phyloP scores from a whole-genome alignment of 2,888 invertebrate genomes.

The Morpho achilles region DNA sequence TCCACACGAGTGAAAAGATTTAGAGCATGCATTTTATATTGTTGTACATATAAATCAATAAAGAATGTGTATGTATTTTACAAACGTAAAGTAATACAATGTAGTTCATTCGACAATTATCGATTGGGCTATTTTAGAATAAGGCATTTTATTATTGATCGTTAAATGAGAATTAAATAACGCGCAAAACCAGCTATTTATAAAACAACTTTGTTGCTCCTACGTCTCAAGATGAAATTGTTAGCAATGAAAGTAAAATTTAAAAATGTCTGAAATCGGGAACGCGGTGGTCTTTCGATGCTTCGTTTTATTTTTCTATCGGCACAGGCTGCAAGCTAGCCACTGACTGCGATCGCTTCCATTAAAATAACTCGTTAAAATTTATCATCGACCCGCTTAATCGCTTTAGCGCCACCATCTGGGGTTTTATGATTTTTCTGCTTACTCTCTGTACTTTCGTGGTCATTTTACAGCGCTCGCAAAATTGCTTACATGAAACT shows the following conservation, averaged over 20 bases:
- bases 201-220: too few species aligned
- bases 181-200: too few species aligned
- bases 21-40: too few species aligned
- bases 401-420: conserved; percentile 79
- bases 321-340: conserved; percentile 68
- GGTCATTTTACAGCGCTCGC: conserved; percentile 71
- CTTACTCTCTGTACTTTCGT: conserved; percentile 72
- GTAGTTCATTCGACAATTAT: too few species aligned
- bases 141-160: too few species aligned
- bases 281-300: conserved; percentile 64
- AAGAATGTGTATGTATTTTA: too few species aligned
- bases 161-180: too few species aligned
- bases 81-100: too few species aligned
- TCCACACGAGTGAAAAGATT: too few species aligned
- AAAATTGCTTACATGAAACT: conserved; percentile 61
- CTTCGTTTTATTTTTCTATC: conserved; percentile 76
- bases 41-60: too few species aligned
- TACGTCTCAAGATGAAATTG: conserved; percentile 15
- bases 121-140: too few species aligned
- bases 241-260: conserved; percentile 23
- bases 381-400: conserved; percentile 79
- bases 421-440: conserved; percentile 79
- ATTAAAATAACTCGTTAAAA: conserved; percentile 80
- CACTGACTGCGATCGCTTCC: conserved; percentile 77
- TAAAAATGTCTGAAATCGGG: conserved; percentile 33